Evolutionary conservation across 2,113 vertebrate species (phyloP).

Genomic region (Stigmatopora nigra): DNA sequence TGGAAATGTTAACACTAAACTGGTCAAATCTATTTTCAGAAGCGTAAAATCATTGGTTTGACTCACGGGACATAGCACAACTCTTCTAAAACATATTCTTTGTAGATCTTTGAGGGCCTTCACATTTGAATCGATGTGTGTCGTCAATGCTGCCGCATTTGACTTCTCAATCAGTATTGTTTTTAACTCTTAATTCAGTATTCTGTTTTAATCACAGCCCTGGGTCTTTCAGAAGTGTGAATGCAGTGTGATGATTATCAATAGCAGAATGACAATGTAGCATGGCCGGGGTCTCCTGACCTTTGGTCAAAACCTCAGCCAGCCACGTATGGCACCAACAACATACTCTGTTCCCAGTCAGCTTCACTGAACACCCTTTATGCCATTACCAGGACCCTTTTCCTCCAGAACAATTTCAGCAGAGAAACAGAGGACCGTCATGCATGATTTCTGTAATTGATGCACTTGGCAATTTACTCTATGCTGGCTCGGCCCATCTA

Average conservation of each 20-base stretch:
- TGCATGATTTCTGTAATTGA: background rate
- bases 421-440: background rate
- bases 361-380: slow-evolving; percentile 21
- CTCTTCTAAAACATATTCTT: slow-evolving; percentile 32
- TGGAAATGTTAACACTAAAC: slow-evolving; percentile 40
- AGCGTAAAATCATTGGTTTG: slow-evolving; percentile 27
- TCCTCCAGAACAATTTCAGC: background rate
- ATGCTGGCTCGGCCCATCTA: background rate
- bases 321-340: slow-evolving; percentile 55
- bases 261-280: slow-evolving; percentile 61
- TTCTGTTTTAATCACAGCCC: slow-evolving; percentile 38
- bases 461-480: background rate
- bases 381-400: background rate
- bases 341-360: slow-evolving; percentile 24
- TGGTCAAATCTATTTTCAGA: slow-evolving; percentile 29
- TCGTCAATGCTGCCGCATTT: slow-evolving; percentile 40
- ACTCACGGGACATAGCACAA: slow-evolving; percentile 30
- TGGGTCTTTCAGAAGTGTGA: slow-evolving; percentile 32
- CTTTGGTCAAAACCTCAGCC: slow-evolving; percentile 41
- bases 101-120: slow-evolving; percentile 60
- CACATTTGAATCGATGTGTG: slow-evolving; percentile 45
- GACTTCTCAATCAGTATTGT: slow-evolving; percentile 54
- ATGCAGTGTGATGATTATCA: slow-evolving; percentile 40
- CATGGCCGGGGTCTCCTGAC: slow-evolving; percentile 47
- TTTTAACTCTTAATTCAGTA: slow-evolving; percentile 45